Percentiles rank a stretch among this genome's conserved stretches.
Evolutionary conservation across 2,113 vertebrate genomes (phyloP).

Genomic region (Diglossa brunneiventris): DNA sequence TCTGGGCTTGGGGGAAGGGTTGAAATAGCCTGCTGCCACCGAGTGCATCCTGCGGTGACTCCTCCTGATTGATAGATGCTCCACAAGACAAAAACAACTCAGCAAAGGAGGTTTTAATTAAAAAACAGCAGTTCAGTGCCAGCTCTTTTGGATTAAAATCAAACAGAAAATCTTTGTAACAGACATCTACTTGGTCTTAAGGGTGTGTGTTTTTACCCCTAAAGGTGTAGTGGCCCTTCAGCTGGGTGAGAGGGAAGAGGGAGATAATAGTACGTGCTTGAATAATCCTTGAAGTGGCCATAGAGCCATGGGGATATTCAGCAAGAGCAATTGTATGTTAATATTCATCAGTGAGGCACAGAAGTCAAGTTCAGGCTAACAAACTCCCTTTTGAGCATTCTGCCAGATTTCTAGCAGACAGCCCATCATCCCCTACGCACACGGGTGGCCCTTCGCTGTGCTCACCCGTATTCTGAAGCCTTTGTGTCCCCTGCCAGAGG

Average conservation of each 20-base stretch:
- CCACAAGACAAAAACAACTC: background rate
- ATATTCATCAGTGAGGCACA: background rate
- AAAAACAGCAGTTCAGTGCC: background rate
- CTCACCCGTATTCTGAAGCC: background rate
- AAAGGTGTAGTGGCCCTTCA: rapidly evolving
- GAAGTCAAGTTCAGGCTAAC: background rate
- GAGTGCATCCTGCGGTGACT: background rate
- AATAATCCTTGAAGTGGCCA: background rate
- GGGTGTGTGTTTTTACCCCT: background rate
- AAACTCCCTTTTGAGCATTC: background rate
- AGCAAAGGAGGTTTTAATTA: background rate
- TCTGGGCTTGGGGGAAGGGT: constrained; percentile 7
- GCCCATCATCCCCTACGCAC: background rate
- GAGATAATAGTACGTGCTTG: rapidly evolving
- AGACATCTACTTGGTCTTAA: background rate
- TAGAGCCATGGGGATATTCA: background rate
- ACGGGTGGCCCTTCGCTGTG: background rate
- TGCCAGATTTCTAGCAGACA: background rate
- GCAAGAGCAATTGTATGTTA: background rate
- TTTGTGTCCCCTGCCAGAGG: constrained; percentile 20
- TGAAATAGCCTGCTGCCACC: background rate
- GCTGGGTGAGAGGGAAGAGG: background rate
- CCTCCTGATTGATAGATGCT: constrained; percentile 36
- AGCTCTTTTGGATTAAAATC: background rate
- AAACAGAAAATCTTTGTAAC: background rate